Base-by-base conservation (phyloP, 2,113 vertebrate species). In the Poeciliopsis retropinna region DNA sequence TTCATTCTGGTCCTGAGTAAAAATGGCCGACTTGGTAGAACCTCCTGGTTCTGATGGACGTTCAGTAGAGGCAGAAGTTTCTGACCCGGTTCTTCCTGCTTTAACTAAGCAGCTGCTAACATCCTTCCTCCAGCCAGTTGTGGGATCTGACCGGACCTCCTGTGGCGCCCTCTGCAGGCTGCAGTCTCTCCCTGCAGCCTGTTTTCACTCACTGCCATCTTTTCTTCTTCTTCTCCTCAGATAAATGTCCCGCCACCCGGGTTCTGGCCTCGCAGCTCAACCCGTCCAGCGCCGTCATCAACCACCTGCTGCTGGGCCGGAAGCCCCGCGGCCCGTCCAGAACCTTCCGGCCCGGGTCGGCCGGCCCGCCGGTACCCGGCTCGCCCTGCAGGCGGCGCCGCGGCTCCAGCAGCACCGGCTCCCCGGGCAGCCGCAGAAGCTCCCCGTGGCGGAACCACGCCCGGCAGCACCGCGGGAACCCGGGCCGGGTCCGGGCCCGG, bases 221-320 rank as follows among this genome's bases (percentile, higher is more conserved):
- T 41, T 2, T 19, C 22, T 19, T 71, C 3, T 22, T 29, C n/a
- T 54, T 29, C 73, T 0, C 5, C 51, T 74, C 93, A 99, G 97
- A 97, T 67, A 97, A 98, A 90, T 97, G 97, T 63, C 96, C 97
- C 1, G 95, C 95, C 85, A 98, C 96, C 73, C 97, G 92, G 70
- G 92, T 99, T 75, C 93, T 98, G 65, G 94, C 97, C 1, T 98
- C 97, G 84, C 97, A 99, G 89, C 95, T 98, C 78, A 97, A 96
- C 82, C 93, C 95, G 17, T 96, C 95, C 72, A 95, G 96, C 68
- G 92, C 97, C 0, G 97, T 97, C 60, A 96, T 99, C 86, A 99
- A 99, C 88, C 98, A 99, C 90, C 97, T 99, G 75, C 96, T 99
- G 19, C 91, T 99, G 89, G 97, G 97, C n/a, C 96, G 96, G 82